These are phyloP conservation scores for Lepidochrysops patricia DNA, from an alignment of 2,888 invertebrate species.

Conservation along the genomic window DNA sequence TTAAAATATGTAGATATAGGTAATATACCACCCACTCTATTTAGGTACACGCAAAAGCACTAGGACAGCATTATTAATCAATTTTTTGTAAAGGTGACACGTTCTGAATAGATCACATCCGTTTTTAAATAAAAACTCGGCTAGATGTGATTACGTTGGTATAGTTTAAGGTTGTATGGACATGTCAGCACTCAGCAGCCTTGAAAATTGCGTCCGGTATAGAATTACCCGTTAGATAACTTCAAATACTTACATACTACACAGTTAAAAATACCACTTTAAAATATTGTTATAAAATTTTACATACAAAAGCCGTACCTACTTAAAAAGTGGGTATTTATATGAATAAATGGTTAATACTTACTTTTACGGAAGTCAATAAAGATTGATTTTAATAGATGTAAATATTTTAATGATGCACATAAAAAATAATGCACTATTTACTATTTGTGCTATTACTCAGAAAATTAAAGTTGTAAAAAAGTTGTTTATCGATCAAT, in stretches of 20 bases:
- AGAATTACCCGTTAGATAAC: neutral
- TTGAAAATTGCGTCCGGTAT: constrained; percentile 7
- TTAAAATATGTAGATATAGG: neutral
- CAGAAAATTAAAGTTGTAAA: constrained; percentile 1
- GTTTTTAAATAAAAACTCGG: neutral
- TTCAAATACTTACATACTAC: constrained; percentile 1
- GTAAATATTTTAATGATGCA: neutral
- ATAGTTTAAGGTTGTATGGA: neutral
- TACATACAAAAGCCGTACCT: neutral
- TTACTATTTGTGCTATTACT: neutral
- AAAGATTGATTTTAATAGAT: neutral
- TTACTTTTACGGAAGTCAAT: too few species aligned
- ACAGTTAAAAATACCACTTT: neutral
- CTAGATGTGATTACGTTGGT: neutral
- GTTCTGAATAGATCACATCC: neutral
- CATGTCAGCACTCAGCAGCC: neutral
- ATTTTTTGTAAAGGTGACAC: neutral
- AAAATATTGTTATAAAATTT: neutral
- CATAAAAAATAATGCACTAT: neutral
- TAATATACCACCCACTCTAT: neutral
- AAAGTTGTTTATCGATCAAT: constrained; percentile 13
- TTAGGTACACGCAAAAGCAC: neutral
- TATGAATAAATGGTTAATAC: too few species aligned
- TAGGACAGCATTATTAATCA: neutral
- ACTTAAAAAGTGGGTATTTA: too few species aligned